Conservation (phyloP, 2,888 invertebrate genomes). For the Nymphalis polychloros region DNA sequence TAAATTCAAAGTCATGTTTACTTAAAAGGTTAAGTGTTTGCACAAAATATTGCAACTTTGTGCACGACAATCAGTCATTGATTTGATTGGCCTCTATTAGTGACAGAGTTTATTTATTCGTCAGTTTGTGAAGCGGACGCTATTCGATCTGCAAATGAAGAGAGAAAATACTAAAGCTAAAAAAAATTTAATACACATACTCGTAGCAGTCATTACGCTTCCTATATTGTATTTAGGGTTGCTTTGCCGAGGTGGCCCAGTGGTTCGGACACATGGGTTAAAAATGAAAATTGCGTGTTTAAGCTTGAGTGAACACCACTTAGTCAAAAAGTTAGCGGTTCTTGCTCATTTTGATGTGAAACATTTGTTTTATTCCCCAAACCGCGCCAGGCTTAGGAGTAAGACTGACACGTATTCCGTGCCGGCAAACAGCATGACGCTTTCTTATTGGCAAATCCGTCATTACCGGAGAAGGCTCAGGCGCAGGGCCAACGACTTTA, state of each 20-base stretch:
- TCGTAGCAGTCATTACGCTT: neutral
- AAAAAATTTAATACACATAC: constrained; percentile 6
- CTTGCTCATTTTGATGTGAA: neutral
- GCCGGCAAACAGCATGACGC: too few relatives aligned
- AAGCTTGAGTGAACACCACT: too few relatives aligned
- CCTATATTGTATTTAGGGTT: too few relatives aligned
- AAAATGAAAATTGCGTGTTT: too few relatives aligned
- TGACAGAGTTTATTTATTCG: constrained; percentile 49
- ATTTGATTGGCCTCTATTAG: constrained; percentile 42
- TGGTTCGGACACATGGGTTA: too few relatives aligned
- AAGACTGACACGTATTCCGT: too few relatives aligned
- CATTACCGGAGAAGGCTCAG: too few relatives aligned
- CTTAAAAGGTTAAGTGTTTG: constrained; percentile 26
- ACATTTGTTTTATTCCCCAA: neutral
- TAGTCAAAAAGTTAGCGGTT: too few relatives aligned
- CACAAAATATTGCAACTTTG: constrained; percentile 29
- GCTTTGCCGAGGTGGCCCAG: too few relatives aligned
- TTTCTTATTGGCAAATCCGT: too few relatives aligned
- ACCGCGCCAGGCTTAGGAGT: too few relatives aligned
- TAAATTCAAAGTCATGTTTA: constrained; percentile 29
- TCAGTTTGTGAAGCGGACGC: constrained; percentile 51
- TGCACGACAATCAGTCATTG: constrained; percentile 40
- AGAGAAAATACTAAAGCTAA: constrained; percentile 17
- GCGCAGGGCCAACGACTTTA: too few relatives aligned
- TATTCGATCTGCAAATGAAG: constrained; percentile 31